Base-by-base conservation (phyloP, 2,888 invertebrate genomes). In the Anarsia innoxiella region DNA sequence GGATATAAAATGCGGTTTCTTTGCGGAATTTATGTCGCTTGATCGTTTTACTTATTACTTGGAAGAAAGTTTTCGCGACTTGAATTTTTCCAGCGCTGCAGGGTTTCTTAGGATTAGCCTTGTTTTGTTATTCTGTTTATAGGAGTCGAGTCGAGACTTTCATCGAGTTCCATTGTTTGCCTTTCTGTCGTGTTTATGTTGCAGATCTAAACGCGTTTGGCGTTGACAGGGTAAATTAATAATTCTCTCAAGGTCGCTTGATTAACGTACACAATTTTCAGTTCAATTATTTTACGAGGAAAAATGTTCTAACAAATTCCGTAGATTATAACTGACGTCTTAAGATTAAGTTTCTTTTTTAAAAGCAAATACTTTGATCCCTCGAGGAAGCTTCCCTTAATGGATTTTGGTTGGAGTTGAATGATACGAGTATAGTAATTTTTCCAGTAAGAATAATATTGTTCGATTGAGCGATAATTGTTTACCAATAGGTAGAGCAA, bases 1-100 rank as follows among this genome's bases (percentile, higher is more conserved):
- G 57, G 59, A 54, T 58, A 60, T 61, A 65, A 39, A 66, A 62
- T 53, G 66, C 46, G 59, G 59, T 65, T 62, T 61, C 61, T 63
- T 60, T 56, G 47, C 41, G 37, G 41, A 53, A 70, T 68, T 67
- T 70, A 69, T 65, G 44, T 59, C 48, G 56, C 52, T 53, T 56
- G 52, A 57, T 49, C 61, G 59, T 56, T 54, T 65, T 62, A 66
- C 59, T 66, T 69, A 67, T 68, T 64, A 60, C 61, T 48, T 49
- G 46, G 49, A 44, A 52, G 51, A 46, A 62, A 66, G 60, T 51
- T 65, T 66, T 43, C 45, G 46, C 57, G 56, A 4, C 25, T 56
- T 54, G 54, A 54, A 61, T 64, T 62, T 39, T 53, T 52, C 47
- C 53, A 53, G 56, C 49, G n/a, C n/a, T 56, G 4, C 51, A 50